A percentile compares a stretch with the other conserved stretches of the same genome.
These are phyloP conservation scores for Hypothenemus hampei DNA, from an alignment of 1,140 invertebrate genomes.

Conservation along the genomic window DNA sequence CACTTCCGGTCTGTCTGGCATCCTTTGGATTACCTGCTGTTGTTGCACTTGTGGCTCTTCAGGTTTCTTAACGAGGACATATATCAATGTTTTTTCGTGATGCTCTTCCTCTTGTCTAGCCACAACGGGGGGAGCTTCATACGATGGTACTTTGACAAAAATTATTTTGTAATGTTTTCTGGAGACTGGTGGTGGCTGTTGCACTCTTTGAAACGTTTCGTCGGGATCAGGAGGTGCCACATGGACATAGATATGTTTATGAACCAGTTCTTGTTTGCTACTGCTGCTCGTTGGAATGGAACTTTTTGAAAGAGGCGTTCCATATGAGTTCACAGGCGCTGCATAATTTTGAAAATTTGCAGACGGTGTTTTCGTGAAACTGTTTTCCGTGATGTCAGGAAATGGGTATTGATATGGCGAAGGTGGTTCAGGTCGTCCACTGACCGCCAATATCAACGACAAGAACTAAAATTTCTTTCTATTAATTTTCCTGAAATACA, in stretches of 20 bases:
- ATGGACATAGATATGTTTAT: slow-evolving; percentile 75
- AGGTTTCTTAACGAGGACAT: slow-evolving; percentile 82
- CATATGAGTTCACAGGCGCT: no score
- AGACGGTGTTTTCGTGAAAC: neutral
- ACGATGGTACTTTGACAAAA: slow-evolving; percentile 82
- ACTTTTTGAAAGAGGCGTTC: neutral
- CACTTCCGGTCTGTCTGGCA: slow-evolving; percentile 77
- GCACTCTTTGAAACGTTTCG: slow-evolving; percentile 49
- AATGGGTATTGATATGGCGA: neutral
- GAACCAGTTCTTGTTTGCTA: slow-evolving; percentile 41
- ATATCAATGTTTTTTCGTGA: slow-evolving; percentile 83
- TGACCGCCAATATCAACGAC: neutral
- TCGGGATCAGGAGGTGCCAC: slow-evolving; percentile 63
- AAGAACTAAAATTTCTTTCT: neutral
- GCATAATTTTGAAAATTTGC: no score
- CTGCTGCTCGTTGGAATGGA: no score
- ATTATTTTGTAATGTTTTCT: slow-evolving; percentile 83
- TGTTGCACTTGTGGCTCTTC: slow-evolving; percentile 72
- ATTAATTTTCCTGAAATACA: neutral
- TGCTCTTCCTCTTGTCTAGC: slow-evolving; percentile 62
- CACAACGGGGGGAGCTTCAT: slow-evolving; percentile 70
- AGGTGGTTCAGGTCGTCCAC: neutral
- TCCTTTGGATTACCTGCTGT: slow-evolving; percentile 69
- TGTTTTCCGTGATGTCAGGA: neutral
- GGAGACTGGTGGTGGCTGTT: slow-evolving; percentile 55